Conservation (phyloP, 2,113 vertebrate species). For the Meleagris gallopavo region DNA sequence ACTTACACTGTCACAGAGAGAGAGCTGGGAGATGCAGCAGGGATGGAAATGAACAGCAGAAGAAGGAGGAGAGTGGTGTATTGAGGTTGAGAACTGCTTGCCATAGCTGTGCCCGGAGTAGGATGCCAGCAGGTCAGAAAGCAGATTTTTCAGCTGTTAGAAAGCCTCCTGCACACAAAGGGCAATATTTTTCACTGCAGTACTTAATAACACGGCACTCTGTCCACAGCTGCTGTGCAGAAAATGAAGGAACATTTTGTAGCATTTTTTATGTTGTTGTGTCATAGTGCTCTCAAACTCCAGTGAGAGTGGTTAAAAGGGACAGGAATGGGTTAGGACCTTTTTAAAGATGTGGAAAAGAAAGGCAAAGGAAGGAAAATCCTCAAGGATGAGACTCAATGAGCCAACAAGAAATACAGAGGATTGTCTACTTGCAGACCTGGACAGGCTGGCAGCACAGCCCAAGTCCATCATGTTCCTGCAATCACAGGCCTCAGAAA, state of each 20-base stretch:
- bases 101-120: not conserved
- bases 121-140: not conserved
- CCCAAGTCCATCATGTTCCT: fast-evolving
- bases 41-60: not conserved
- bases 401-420: not conserved
- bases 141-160: not conserved
- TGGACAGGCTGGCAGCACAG: not conserved
- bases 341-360: fast-evolving
- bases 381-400: not conserved
- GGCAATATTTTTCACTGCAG: not conserved
- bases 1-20: not conserved
- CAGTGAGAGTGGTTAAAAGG: not conserved
- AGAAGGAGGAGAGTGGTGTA: not conserved
- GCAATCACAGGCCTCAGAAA: not conserved
- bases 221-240: not conserved
- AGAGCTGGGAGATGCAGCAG: not conserved
- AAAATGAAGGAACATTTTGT: not conserved
- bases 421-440: not conserved
- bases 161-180: not conserved
- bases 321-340: not conserved
- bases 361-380: not conserved
- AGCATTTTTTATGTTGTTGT: not conserved
- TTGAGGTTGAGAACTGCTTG: not conserved
- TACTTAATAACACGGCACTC: not conserved
- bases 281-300: not conserved